Base-by-base conservation (phyloP, 2,113 vertebrate species). In the Porphyrio hochstetteri region DNA sequence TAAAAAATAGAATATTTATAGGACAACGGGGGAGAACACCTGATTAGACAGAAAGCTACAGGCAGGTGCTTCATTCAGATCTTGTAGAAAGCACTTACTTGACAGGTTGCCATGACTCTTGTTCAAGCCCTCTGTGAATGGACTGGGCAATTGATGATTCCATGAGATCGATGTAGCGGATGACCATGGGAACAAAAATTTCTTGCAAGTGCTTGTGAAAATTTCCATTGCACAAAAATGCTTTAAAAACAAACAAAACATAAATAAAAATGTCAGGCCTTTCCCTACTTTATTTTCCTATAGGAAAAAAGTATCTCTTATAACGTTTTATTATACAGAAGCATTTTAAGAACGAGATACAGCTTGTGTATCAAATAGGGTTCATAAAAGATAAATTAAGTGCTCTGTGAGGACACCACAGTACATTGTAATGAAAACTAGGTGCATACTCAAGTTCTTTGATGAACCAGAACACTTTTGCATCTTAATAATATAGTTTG, bases 121-220 rank as follows among this genome's bases (percentile, higher is more conserved):
- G 99, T 88, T 99, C 98, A 87, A 99, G 99, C 92, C 99, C 98
- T 87, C 98, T 99, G 98, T 99, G 99, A 98, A 99, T 98, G 86
- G 99, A 99, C 97, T 99, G 99, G 42, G 99, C 99, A 94, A 99
- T 99, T 90, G 99, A 99, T 5, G 99, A 99, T 97, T 99, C 99
- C 99, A 99, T 99, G 93, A 99, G 98, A 97, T 99, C 99, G 14
- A 99, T 98, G 97, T 99, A 99, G 96, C 99, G 99, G 74, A 99
- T 97, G 53, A 99, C 99, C 98, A 99, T 98, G 29, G 99, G 99
- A 83, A 99, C 97, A 97, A 99, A 99, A 94, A 98, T 97, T 79
- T 99, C 99, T 97, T 99, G 99, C 97, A 99, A 98, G 95, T 99
- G 99, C 95, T 99, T 99, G 97, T 99, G 99, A 98, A 99, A 99